Percentiles rank a stretch among this genome's conserved stretches.
phyloP scores from a whole-genome alignment of 1,140 invertebrate genomes.

The Maniola jurtina region DNA sequence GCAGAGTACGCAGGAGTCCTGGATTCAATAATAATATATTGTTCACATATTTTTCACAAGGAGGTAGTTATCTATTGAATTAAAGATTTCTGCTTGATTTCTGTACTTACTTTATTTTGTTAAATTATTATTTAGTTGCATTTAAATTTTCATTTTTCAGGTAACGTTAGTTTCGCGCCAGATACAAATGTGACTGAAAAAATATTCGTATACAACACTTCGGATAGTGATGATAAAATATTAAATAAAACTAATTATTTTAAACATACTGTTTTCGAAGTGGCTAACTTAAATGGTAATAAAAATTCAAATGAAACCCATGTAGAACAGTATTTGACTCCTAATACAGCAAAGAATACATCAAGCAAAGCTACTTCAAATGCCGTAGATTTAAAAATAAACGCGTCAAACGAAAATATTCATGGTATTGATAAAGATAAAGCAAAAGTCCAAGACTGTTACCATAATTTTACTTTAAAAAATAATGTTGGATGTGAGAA shows the following conservation, averaged over 20 bases:
- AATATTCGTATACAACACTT: background rate
- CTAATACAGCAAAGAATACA: background rate
- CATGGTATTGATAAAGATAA: too few species aligned
- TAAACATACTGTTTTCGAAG: constrained; percentile 8
- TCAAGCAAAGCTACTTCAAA: background rate
- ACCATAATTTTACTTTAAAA: background rate
- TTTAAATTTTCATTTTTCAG: background rate
- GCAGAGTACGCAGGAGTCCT: constrained; percentile 36
- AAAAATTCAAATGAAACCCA: background rate
- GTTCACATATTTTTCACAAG: constrained; percentile 17
- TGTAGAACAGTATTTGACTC: background rate
- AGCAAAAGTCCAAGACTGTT: background rate
- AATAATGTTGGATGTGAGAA: constrained; percentile 27
- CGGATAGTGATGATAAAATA: background rate
- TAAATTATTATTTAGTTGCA: background rate
- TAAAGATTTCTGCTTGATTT: background rate
- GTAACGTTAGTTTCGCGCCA: background rate
- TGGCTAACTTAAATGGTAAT: constrained; percentile 4
- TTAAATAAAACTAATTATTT: constrained; percentile 9
- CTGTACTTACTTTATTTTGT: background rate
- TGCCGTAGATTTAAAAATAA: too few species aligned
- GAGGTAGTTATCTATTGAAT: background rate
- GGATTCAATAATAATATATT: constrained; percentile 41
- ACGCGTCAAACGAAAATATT: too few species aligned
- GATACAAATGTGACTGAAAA: background rate